Evolutionary conservation across 1,140 invertebrate genomes (phyloP).

Genomic region (Drosophila santomea): DNA sequence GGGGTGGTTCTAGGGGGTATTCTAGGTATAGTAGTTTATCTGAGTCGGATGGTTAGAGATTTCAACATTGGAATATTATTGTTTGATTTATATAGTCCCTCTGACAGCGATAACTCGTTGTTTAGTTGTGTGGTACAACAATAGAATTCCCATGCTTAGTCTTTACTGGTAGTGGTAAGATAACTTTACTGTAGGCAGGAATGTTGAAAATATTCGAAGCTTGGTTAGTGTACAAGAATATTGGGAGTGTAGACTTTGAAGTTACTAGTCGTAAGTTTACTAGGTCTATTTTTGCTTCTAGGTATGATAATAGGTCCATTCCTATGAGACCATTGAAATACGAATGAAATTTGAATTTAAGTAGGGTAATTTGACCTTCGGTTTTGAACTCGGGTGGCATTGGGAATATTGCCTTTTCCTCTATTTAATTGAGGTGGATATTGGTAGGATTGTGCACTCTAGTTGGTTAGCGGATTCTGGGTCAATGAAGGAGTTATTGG

Average conservation of each 20-base stretch:
- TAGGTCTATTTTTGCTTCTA: conserved; percentile 14
- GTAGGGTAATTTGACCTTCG: neutral
- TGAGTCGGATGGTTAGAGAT: no score
- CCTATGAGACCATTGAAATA: conserved; percentile 7
- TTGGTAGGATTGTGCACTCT: neutral
- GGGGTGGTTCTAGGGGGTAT: no score
- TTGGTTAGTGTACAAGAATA: neutral
- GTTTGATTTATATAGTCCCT: no score
- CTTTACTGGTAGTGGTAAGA: no score
- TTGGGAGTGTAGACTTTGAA: neutral
- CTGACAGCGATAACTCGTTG: no score
- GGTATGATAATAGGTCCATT: neutral
- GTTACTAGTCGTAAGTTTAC: neutral
- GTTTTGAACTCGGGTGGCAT: conserved; percentile 11
- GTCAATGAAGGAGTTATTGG: conserved; percentile 4
- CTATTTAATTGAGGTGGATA: no score
- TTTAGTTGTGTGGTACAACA: no score
- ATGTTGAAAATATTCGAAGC: no score
- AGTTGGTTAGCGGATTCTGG: neutral
- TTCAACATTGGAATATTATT: no score
- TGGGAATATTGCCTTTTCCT: conserved; percentile 1
- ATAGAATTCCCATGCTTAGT: no score
- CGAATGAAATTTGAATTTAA: conserved; percentile 5
- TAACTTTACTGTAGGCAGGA: no score
- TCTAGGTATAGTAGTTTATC: no score